Evolutionary conservation across 2,888 invertebrate genomes (phyloP).

Genomic region (Habroteleia sp.): DNA sequence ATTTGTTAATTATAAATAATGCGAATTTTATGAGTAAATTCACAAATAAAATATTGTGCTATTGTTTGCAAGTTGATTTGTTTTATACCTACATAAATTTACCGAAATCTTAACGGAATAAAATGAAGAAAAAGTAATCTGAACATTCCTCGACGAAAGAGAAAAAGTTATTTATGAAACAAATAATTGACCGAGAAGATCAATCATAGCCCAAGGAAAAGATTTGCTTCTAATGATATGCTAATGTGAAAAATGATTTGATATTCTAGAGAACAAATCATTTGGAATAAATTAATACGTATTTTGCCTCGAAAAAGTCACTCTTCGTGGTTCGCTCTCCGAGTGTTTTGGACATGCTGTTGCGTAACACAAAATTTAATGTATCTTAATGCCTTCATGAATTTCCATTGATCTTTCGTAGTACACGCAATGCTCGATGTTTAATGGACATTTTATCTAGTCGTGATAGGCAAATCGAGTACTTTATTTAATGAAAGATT

Average conservation of each 20-base stretch:
- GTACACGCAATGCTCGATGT: constrained; percentile 11
- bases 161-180: constrained; percentile 4
- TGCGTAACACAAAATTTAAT: constrained; percentile 17
- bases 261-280: constrained; percentile 4
- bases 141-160: background rate
- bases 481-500: constrained; percentile 9
- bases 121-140: background rate
- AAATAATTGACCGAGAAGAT: background rate
- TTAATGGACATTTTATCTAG: constrained; percentile 16
- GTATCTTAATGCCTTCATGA: constrained; percentile 24
- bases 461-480: constrained; percentile 5
- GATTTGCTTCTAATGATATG: constrained; percentile 8
- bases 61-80: too few species aligned
- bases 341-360: background rate
- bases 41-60: too few species aligned
- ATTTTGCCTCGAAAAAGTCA: constrained; percentile 13
- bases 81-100: too few species aligned
- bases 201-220: constrained; percentile 11
- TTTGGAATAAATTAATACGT: constrained; percentile 15
- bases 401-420: constrained; percentile 3
- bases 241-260: constrained; percentile 24
- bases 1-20: too few species aligned
- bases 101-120: too few species aligned
- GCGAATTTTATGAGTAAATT: too few species aligned
- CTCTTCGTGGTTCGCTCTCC: constrained; percentile 2